Conservation (phyloP, 2,113 vertebrate genomes). For the Pteronura brasiliensis region DNA sequence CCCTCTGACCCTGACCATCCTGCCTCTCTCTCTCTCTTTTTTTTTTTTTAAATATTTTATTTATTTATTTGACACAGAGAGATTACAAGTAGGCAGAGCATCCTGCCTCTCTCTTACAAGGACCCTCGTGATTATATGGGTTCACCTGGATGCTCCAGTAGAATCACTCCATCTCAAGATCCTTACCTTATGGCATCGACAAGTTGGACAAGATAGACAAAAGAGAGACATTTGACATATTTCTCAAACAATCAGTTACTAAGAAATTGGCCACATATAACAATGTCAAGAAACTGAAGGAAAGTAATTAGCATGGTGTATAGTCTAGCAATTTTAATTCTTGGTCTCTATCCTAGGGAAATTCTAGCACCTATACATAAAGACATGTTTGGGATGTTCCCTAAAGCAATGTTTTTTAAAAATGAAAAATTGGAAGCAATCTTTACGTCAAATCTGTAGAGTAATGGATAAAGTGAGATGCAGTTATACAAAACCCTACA, state of each 20-base stretch:
- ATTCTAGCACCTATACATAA: background rate
- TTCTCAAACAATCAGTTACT: constrained; percentile 17
- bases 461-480: background rate
- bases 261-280: background rate
- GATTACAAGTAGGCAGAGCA: too few species aligned
- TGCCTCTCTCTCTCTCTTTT: background rate
- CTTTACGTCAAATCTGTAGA: background rate
- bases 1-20: background rate
- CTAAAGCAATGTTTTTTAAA: background rate
- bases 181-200: background rate
- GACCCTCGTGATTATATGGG: background rate
- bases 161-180: background rate
- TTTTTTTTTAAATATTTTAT: too few species aligned
- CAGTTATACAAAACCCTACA: background rate
- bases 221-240: background rate
- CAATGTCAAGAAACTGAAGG: background rate
- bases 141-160: background rate
- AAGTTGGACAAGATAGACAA: background rate
- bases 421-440: constrained; percentile 10
- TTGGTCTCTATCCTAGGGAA: background rate
- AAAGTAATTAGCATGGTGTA: background rate
- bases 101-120: background rate
- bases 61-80: too few species aligned
- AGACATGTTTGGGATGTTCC: background rate
- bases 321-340: background rate